Conservation (phyloP, 2,113 vertebrate species). For the Pseudorectes ferrugineus region DNA sequence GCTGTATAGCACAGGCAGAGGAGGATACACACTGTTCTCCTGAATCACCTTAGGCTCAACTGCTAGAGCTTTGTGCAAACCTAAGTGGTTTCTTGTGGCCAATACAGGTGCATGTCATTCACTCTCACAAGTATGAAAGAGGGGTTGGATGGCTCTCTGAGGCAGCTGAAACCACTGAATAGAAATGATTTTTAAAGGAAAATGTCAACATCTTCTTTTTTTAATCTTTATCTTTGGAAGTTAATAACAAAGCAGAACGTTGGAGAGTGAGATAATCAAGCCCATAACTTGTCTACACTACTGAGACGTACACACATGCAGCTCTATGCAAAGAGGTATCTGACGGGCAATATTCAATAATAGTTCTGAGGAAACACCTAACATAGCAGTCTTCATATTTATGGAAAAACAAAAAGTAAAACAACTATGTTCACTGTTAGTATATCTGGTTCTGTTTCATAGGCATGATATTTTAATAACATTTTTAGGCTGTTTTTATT, state of each 20-base stretch:
- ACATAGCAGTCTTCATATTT: neutral
- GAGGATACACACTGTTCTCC: neutral
- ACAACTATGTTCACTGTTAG: neutral
- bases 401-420: neutral
- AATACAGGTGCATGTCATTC: neutral
- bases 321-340: neutral
- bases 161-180: neutral
- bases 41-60: neutral
- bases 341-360: neutral
- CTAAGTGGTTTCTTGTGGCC: neutral
- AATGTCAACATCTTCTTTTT: neutral
- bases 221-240: neutral
- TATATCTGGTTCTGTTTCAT: neutral
- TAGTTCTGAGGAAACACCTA: neutral
- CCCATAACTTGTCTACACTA: neutral
- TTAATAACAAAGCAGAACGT: neutral
- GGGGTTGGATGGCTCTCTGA: neutral
- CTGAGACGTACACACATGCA: neutral
- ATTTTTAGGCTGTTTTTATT: neutral
- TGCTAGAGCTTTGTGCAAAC: neutral
- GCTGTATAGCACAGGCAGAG: neutral
- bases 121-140: neutral
- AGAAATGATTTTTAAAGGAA: neutral
- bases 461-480: neutral
- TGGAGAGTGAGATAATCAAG: neutral